Conservation (phyloP, 2,797 vertebrate genomes). For the Poecilia wingei region DNA sequence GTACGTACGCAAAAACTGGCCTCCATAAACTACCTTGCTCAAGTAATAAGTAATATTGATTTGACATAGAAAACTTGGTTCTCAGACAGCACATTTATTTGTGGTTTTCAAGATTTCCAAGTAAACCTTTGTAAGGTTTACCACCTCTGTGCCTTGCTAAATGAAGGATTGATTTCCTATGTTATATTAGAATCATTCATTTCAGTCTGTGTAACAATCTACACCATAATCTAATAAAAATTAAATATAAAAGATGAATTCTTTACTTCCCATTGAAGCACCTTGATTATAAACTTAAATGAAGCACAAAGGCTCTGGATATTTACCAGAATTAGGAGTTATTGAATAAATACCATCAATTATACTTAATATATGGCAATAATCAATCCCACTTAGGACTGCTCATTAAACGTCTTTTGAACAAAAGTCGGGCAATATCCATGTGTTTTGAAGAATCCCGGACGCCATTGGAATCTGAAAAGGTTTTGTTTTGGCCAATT, state of each 20-base stretch:
- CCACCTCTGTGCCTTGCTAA: not conserved
- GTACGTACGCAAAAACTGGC: not conserved
- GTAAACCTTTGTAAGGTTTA: not conserved
- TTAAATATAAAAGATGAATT: not conserved
- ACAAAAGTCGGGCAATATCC: not conserved
- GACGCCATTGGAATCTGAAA: not conserved
- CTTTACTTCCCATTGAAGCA: not conserved
- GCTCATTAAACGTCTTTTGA: not conserved
- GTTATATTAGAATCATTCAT: not conserved
- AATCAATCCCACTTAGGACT: not conserved
- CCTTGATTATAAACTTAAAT: not conserved
- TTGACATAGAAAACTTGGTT: not conserved
- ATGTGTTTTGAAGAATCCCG: not conserved
- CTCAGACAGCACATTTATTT: not conserved
- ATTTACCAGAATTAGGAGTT: not conserved
- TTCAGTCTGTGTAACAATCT: not conserved
- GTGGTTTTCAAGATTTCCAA: not conserved
- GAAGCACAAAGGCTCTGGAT: not conserved
- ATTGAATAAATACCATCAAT: not conserved
- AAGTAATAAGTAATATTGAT: not conserved
- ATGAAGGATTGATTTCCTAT: not conserved
- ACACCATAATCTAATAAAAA: not conserved
- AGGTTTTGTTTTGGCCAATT: not conserved
- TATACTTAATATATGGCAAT: not conserved
- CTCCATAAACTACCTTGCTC: not conserved